phyloP scores from a whole-genome alignment of 35 echinoderm and acorn worm genomes.

The Acanthaster planci region DNA sequence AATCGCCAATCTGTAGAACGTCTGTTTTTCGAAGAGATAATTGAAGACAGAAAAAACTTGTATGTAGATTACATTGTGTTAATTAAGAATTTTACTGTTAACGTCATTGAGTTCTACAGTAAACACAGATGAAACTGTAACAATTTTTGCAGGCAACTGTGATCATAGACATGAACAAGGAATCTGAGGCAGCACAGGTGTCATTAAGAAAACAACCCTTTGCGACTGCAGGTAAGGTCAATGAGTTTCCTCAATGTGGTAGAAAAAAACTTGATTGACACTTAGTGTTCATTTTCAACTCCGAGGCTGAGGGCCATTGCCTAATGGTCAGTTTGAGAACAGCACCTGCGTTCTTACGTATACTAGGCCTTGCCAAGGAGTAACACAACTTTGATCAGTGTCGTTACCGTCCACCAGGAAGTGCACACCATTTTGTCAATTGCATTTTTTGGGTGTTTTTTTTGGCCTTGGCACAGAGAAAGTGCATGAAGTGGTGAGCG shows the following conservation, averaged over 20 bases:
- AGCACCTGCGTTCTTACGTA: too few relatives aligned
- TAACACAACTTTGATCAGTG: too few relatives aligned
- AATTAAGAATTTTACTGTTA: too few relatives aligned
- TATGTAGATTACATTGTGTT: too few relatives aligned
- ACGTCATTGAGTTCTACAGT: too few relatives aligned
- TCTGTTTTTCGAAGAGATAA: not conserved
- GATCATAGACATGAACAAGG: conserved; percentile 69
- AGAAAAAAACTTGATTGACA: not conserved
- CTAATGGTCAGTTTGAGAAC: too few relatives aligned
- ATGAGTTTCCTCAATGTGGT: not conserved
- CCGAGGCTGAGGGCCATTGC: too few relatives aligned
- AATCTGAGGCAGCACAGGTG: conserved; percentile 58
- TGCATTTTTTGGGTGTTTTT: not conserved
- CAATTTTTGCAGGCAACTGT: conserved; percentile 67
- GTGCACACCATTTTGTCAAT: not conserved
- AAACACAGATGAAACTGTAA: not conserved
- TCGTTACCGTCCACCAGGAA: too few relatives aligned
- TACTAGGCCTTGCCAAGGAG: too few relatives aligned
- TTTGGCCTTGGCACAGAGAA: conserved; percentile 68
- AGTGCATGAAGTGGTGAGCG: conserved; percentile 76
- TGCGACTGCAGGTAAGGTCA: conserved; percentile 75
- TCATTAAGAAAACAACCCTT: conserved; percentile 79
- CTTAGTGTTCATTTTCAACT: not conserved
- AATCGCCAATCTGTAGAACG: not conserved
- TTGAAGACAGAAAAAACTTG: not conserved